phyloP scores from a whole-genome alignment of 2,888 invertebrate species.

The Pinctada fucata region DNA sequence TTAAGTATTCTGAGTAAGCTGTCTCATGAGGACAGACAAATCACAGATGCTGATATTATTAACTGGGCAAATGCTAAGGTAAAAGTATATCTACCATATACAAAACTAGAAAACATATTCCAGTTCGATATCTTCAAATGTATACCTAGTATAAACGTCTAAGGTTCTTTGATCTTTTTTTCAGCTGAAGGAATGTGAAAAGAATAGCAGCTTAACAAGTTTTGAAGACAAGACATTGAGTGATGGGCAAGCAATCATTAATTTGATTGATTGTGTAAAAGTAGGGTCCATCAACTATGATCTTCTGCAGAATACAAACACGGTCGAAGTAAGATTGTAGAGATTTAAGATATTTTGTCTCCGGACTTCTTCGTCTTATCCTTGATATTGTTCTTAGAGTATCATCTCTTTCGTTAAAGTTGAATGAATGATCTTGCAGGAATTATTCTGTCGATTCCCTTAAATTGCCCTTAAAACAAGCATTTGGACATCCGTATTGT shows the following conservation, averaged over 20 bases:
- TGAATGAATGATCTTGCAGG: too few relatives aligned
- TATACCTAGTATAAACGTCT: too few relatives aligned
- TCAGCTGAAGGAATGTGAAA: slow-evolving; percentile 67
- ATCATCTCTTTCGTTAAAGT: too few relatives aligned
- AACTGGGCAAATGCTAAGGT: slow-evolving; percentile 98
- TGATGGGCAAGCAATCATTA: slow-evolving; percentile 93
- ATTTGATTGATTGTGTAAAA: slow-evolving; percentile 97
- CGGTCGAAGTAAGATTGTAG: slow-evolving; percentile 84
- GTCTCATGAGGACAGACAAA: slow-evolving; percentile 79
- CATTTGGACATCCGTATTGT: too few relatives aligned
- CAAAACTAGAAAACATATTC: too few relatives aligned
- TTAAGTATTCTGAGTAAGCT: slow-evolving; percentile 93
- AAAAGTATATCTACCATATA: background rate
- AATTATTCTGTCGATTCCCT: too few relatives aligned
- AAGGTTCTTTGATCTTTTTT: background rate
- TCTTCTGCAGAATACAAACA: slow-evolving; percentile 87
- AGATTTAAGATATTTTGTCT: too few relatives aligned
- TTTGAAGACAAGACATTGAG: slow-evolving; percentile 91
- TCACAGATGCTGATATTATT: slow-evolving; percentile 97
- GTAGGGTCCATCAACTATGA: slow-evolving; percentile 97
- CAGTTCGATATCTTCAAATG: too few relatives aligned
- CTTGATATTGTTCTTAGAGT: too few relatives aligned
- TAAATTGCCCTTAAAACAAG: too few relatives aligned
- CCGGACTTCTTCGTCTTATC: too few relatives aligned
- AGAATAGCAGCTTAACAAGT: slow-evolving; percentile 75